These are phyloP conservation scores for Lysandra coridon DNA, from an alignment of 2,888 invertebrate species.

Conservation along the genomic window DNA sequence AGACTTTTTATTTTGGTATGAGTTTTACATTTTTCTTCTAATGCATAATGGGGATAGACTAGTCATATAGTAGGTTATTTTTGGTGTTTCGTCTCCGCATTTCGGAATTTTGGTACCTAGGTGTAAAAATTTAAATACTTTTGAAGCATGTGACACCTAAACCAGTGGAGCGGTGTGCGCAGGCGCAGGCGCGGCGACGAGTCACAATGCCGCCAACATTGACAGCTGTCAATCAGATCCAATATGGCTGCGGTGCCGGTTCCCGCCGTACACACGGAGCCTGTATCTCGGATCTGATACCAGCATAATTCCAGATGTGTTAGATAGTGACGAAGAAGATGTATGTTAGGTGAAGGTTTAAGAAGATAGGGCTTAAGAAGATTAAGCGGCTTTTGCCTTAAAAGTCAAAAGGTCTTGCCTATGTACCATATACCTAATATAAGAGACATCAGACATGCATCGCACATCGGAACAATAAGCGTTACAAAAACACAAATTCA, in stretches of 20 bases:
- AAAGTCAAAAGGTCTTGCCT: not conserved
- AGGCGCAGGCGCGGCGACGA: slow-evolving; percentile 71
- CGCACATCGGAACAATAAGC: too few relatives aligned
- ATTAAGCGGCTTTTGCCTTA: not conserved
- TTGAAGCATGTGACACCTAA: slow-evolving; percentile 48
- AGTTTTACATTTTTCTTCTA: too few relatives aligned
- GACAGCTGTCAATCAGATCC: slow-evolving; percentile 80
- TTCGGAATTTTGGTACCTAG: too few relatives aligned
- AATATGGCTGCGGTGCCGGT: slow-evolving; percentile 76
- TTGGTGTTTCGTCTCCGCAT: too few relatives aligned
- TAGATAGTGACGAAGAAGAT: slow-evolving; percentile 51
- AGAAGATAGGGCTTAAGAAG: not conserved
- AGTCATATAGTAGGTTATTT: too few relatives aligned
- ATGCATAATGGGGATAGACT: too few relatives aligned
- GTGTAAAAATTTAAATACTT: slow-evolving; percentile 33
- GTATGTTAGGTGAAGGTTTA: slow-evolving; percentile 38
- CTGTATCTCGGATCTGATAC: slow-evolving; percentile 53
- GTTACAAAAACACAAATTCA: not conserved
- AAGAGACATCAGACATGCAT: too few relatives aligned
- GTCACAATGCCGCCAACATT: slow-evolving; percentile 77
- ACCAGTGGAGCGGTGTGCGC: slow-evolving; percentile 57
- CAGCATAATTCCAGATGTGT: slow-evolving; percentile 52
- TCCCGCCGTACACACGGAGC: slow-evolving; percentile 52
- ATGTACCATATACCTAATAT: too few relatives aligned
- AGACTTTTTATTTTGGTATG: too few relatives aligned